Evolutionary conservation across 2,888 invertebrate genomes (phyloP).

Genomic region (Heteropelma amictum): DNA sequence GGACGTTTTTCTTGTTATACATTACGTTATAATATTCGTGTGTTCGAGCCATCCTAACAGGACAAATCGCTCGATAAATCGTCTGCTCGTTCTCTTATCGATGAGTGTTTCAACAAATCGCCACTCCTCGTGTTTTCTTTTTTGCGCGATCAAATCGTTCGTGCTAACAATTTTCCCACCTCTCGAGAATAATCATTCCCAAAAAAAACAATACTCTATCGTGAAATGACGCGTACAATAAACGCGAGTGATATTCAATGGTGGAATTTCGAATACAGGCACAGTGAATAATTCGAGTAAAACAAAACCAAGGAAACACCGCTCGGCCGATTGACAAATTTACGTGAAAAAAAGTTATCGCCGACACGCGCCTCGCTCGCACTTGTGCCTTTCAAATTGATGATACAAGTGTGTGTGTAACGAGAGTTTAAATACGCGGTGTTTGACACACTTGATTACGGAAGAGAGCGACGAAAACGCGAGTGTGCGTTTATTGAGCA

Average conservation of each 20-base stretch:
- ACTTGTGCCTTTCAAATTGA: slow-evolving; percentile 10
- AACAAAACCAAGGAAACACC: no score
- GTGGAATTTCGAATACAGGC: background rate
- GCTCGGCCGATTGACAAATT: no score
- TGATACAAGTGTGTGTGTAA: background rate
- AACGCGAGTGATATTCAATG: background rate
- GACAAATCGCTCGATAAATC: background rate
- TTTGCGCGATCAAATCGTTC: background rate
- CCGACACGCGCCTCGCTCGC: no score
- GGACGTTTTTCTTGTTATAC: slow-evolving; percentile 5
- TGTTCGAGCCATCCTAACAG: background rate
- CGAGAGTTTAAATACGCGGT: slow-evolving; percentile 5
- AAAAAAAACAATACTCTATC: background rate
- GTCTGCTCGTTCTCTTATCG: background rate
- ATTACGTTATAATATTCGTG: background rate
- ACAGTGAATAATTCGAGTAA: no score
- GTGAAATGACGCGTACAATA: background rate
- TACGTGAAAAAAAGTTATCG: no score
- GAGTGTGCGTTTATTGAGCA: slow-evolving; percentile 19
- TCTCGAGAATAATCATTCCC: background rate
- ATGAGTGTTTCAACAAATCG: background rate
- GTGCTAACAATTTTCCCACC: background rate
- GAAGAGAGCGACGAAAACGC: background rate
- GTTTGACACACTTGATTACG: slow-evolving; percentile 24
- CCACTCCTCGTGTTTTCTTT: slow-evolving; percentile 5